phyloP scores from a whole-genome alignment of 1,140 invertebrate genomes.

The Panagrolaimus sp. region DNA sequence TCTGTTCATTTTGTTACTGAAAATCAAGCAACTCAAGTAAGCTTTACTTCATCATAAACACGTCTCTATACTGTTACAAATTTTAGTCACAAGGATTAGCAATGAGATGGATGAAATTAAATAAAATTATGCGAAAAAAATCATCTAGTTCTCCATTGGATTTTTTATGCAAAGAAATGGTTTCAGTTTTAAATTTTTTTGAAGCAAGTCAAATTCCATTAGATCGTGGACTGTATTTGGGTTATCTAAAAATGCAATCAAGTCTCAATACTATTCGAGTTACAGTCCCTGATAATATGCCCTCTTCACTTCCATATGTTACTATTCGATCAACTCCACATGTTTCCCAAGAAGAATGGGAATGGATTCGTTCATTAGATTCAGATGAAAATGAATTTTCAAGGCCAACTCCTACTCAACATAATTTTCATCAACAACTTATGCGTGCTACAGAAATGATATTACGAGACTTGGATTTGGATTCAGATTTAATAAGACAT shows the following conservation, averaged over 20 bases:
- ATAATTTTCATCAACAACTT: constrained; percentile 30
- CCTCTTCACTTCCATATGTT: constrained; percentile 83
- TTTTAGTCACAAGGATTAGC: constrained; percentile 23
- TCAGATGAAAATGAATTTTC: constrained; percentile 12
- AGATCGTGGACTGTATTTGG: constrained; percentile 78
- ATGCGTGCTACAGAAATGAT: constrained; percentile 14
- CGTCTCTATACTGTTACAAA: neutral
- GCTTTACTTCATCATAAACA: neutral
- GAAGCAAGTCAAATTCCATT: constrained; percentile 76
- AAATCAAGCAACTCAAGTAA: constrained; percentile 27
- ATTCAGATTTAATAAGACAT: constrained; percentile 21
- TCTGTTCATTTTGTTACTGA: constrained; percentile 63
- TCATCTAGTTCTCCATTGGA: constrained; percentile 29
- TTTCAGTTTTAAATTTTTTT: constrained; percentile 76
- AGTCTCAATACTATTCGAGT: constrained; percentile 86
- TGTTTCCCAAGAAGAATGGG: constrained; percentile 65
- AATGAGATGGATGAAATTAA: constrained; percentile 38
- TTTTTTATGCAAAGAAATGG: constrained; percentile 24
- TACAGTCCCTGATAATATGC: constrained; percentile 79
- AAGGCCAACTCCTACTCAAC: constrained; percentile 19
- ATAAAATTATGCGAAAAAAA: constrained; percentile 33
- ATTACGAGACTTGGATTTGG: constrained; percentile 31
- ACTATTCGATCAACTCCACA: constrained; percentile 88
- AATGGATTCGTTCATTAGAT: constrained; percentile 18
- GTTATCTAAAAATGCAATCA: constrained; percentile 88